phyloP scores from a whole-genome alignment of 2,113 vertebrate species.

The Epinephelus moara region DNA sequence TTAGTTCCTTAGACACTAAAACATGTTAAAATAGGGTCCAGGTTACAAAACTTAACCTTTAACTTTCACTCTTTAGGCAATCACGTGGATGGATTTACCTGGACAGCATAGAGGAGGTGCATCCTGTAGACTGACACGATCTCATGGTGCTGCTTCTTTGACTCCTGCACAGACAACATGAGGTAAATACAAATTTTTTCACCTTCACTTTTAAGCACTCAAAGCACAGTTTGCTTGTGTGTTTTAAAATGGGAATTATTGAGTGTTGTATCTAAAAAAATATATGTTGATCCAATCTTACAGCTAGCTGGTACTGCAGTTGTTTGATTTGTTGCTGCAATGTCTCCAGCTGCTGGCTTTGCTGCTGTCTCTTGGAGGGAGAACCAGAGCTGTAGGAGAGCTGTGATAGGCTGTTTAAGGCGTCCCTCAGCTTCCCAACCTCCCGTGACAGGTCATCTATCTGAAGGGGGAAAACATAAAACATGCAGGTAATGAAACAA shows the following conservation, averaged over 20 bases:
- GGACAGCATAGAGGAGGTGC: conserved; percentile 98
- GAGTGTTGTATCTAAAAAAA: background rate
- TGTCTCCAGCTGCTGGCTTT: conserved; percentile 92
- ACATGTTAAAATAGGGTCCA: no score
- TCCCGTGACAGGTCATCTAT: conserved; percentile 95
- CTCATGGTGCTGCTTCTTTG: conserved; percentile 96
- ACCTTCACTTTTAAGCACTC: background rate
- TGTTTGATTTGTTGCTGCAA: conserved; percentile 97
- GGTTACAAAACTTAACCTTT: no score
- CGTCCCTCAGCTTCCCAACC: conserved; percentile 95
- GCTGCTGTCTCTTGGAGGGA: conserved; percentile 89
- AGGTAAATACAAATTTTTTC: background rate
- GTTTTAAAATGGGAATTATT: background rate
- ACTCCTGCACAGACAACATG: conserved; percentile 85
- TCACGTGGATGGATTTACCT: conserved; percentile 84
- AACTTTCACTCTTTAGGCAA: background rate
- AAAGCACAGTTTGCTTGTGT: background rate
- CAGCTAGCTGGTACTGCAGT: conserved; percentile 93
- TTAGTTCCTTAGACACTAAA: no score
- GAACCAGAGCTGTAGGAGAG: conserved; percentile 91
- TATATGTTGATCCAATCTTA: conserved; percentile 78
- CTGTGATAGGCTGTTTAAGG: conserved; percentile 97
- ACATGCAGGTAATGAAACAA: background rate
- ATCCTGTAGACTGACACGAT: conserved; percentile 97
- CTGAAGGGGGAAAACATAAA: conserved; percentile 70